phyloP scores from a whole-genome alignment of 1,140 invertebrate genomes.

The Yoshiicerus persimilis region DNA sequence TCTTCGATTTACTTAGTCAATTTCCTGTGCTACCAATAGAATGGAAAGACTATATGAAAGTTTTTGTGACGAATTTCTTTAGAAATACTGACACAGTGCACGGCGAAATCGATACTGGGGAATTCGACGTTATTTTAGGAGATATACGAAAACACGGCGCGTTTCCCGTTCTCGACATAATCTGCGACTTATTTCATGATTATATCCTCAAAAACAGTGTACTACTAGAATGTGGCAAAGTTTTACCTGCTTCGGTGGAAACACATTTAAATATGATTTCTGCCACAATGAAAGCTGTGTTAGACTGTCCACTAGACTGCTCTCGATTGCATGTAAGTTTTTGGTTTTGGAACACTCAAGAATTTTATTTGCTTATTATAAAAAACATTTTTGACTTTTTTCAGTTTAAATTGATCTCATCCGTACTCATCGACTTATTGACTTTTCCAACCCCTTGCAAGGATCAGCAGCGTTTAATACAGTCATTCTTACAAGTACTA shows the following conservation, averaged over 20 bases:
- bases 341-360: too few relatives aligned
- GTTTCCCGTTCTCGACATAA: conserved; percentile 14
- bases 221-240: neutral
- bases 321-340: neutral
- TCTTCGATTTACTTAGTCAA: neutral
- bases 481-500: neutral
- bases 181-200: conserved; percentile 5
- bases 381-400: neutral
- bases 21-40: neutral
- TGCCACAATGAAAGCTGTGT: neutral
- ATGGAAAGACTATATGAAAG: conserved; percentile 5
- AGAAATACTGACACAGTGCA: neutral
- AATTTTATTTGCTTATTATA: too few relatives aligned
- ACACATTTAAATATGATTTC: neutral
- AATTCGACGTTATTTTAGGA: neutral
- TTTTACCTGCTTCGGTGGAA: neutral
- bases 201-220: neutral
- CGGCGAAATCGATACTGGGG: neutral
- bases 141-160: neutral
- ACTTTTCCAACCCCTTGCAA: neutral
- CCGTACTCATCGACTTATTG: neutral
- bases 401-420: neutral
- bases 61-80: neutral
- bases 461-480: neutral
- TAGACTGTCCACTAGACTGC: neutral